Conservation (phyloP, 2,888 invertebrate species). For the Isoperla grammatica region DNA sequence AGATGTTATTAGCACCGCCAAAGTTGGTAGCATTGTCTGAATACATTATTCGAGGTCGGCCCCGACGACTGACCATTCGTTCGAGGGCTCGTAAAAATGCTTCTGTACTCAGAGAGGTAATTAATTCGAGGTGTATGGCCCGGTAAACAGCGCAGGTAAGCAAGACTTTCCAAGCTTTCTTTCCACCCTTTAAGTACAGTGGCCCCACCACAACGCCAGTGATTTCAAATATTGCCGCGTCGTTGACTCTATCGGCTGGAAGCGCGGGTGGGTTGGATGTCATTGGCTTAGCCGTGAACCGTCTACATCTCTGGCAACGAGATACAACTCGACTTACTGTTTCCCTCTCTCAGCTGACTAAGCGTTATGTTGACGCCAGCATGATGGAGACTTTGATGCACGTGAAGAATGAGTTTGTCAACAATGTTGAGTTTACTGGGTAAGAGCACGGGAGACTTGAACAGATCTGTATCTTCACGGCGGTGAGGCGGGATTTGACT, state of each 20-base stretch:
- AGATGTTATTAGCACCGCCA: conserved; percentile 39
- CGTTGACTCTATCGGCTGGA: conserved; percentile 35
- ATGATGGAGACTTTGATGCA: too few relatives aligned
- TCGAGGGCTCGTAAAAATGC: conserved; percentile 37
- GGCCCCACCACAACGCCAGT: conserved; percentile 41
- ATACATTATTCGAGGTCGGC: conserved; percentile 36
- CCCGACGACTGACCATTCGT: conserved; percentile 38
- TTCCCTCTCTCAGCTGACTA: too few relatives aligned
- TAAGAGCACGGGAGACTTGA: too few relatives aligned
- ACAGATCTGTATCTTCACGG: too few relatives aligned
- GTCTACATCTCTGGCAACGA: too few relatives aligned
- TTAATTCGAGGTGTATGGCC: conserved; percentile 41
- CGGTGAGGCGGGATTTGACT: too few relatives aligned
- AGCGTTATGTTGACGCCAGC: too few relatives aligned
- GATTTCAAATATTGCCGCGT: conserved; percentile 36
- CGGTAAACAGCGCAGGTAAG: conserved; percentile 42
- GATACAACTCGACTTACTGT: too few relatives aligned
- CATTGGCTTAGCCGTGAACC: too few relatives aligned
- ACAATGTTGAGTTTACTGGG: too few relatives aligned
- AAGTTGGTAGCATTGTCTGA: conserved; percentile 43
- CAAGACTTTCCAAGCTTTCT: conserved; percentile 39
- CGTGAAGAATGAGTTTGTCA: too few relatives aligned
- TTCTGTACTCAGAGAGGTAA: conserved; percentile 35
- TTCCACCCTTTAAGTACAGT: conserved; percentile 32
- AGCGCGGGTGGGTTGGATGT: conserved; percentile 27